phyloP scores from a whole-genome alignment of 2,113 vertebrate genomes.

The Nettapus auritus region DNA sequence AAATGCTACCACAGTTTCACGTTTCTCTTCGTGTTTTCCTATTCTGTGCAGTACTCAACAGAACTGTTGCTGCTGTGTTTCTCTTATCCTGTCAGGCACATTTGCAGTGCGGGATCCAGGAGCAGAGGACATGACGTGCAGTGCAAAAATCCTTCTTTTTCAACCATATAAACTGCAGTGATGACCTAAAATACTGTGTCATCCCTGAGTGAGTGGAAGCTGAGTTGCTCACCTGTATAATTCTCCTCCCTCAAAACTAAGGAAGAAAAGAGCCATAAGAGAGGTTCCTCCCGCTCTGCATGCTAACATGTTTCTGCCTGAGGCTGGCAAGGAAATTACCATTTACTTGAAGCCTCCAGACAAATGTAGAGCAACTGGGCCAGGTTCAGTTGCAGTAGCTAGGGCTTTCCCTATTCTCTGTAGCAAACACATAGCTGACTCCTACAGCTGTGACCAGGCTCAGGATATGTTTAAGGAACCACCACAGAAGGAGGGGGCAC shows the following conservation, averaged over 20 bases:
- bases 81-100: not conserved
- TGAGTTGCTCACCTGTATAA: not conserved
- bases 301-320: not conserved
- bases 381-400: not conserved
- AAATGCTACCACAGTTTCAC: not conserved
- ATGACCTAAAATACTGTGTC: not conserved
- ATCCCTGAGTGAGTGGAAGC: not conserved
- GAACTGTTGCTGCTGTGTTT: not conserved
- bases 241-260: not conserved
- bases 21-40: not conserved
- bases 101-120: not conserved
- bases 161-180: not conserved
- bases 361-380: not conserved
- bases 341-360: not conserved
- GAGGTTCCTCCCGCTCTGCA: not conserved
- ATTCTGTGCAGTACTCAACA: not conserved
- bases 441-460: not conserved
- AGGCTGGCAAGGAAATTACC: not conserved
- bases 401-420: not conserved
- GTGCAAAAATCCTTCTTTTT: not conserved
- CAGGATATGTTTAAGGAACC: not conserved
- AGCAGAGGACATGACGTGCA: not conserved
- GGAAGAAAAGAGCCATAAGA: not conserved
- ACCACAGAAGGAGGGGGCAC: not conserved
- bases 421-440: not conserved